Evolutionary conservation across 2,797 vertebrate genomes (phyloP).

Genomic region (Lagothrix lagotricha): DNA sequence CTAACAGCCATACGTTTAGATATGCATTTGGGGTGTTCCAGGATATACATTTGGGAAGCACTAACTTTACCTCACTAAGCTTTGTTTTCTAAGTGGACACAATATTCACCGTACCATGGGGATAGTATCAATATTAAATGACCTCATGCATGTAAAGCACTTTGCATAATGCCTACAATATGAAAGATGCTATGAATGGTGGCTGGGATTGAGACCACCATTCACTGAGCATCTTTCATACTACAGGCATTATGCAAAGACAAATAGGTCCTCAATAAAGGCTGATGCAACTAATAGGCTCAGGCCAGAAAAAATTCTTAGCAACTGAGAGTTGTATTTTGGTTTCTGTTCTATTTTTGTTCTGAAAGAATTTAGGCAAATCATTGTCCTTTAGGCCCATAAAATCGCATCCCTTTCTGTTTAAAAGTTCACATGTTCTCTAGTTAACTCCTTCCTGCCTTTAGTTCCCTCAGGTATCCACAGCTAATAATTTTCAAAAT

Average conservation of each 20-base stretch:
- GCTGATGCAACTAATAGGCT: not conserved
- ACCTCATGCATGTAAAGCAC: not conserved
- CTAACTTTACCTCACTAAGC: not conserved
- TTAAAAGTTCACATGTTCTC: not conserved
- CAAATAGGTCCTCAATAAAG: not conserved
- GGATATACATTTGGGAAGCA: not conserved
- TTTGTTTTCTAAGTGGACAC: not conserved
- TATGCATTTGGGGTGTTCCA: not conserved
- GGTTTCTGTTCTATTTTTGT: not conserved
- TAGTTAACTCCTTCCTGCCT: not conserved
- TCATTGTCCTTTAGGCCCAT: not conserved
- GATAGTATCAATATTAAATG: not conserved
- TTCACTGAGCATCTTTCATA: not conserved
- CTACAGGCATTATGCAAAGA: not conserved
- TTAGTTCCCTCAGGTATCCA: not conserved
- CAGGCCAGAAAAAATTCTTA: not conserved
- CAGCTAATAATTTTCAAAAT: not conserved
- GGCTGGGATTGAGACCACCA: not conserved
- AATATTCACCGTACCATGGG: not conserved
- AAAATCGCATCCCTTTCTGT: not conserved
- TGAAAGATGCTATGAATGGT: not conserved
- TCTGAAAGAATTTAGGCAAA: slow-evolving; percentile 13
- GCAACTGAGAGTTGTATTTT: not conserved
- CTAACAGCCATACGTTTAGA: not conserved
- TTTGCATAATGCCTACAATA: not conserved